Base-by-base conservation (phyloP, 2,113 vertebrate genomes). In the Stigmatopora argus region DNA sequence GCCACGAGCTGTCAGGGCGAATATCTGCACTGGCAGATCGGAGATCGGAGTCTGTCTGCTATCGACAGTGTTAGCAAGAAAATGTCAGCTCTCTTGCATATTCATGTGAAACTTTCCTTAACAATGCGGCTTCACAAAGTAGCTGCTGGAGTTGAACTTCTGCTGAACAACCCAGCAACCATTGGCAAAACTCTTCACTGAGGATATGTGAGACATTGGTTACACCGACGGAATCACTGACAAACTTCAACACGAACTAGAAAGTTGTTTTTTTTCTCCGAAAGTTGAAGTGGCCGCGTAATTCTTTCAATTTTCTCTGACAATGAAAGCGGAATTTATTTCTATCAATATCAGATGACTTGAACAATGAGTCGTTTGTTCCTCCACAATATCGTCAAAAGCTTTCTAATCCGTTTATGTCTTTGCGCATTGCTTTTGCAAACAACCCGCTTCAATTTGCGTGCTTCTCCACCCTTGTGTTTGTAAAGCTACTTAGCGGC, bases 401-500 rank as follows among this genome's bases (percentile, higher is more conserved):
- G 64, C 72, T 66, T 75, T 70, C 71, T 84, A 80, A 86, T 86
- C 79, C 81, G 68, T 78, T 79, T 72, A 80, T 56, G 71, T 80
- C 74, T 74, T 81, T 78, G 66, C 17, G 74, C 77, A 72, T 79
- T 84, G 38, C 61, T 86, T 82, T 76, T 47, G 62, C 70, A 78
- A 81, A 79, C 77, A 79, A 77, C 77, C 64, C 56, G 82, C 83
- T 73, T 69, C 78, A 78, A 70, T 83, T 77, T 78, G 77, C 64
- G 58, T 10, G 60, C 70, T 80, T 82, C 78, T 65, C 63, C 61
- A 79, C 77, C 69, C 68, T 84, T 84, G 85, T 85, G 81, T 81
- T 86, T 86, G 81, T 77, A 83, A 85, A 84, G 82, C 81, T 85
- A 82, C 85, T 87, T 85, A 85, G 59, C 64, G 72, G 76, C 63